Evolutionary conservation across 2,113 vertebrate species (phyloP).

Genomic region (Procavia capensis): DNA sequence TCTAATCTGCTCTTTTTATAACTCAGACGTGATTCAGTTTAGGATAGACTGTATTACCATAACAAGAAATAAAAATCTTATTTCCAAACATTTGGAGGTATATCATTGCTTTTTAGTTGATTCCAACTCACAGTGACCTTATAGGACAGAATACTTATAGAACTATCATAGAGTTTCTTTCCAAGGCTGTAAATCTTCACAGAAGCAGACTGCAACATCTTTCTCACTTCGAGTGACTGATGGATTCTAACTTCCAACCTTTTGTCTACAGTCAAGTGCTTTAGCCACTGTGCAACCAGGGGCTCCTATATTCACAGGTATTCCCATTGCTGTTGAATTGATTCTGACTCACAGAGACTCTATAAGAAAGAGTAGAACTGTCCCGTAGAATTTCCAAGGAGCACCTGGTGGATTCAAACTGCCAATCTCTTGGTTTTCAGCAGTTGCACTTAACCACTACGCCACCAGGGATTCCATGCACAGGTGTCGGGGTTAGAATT

Average conservation of each 20-base stretch:
- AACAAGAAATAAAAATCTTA: background rate
- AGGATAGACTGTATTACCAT: background rate
- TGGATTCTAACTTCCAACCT: background rate
- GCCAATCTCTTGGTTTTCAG: no score
- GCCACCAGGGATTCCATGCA: background rate
- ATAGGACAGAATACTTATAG: background rate
- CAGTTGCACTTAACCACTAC: background rate
- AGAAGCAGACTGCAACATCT: background rate
- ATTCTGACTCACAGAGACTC: no score
- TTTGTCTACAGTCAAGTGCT: background rate
- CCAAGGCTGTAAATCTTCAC: background rate
- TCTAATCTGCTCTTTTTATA: background rate
- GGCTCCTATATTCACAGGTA: background rate
- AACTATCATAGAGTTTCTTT: background rate
- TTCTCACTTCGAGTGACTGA: background rate
- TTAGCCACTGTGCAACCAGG: background rate
- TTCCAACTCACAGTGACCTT: background rate
- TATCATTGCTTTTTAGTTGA: background rate
- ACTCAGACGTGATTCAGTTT: background rate
- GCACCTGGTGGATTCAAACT: no score
- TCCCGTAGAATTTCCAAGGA: no score
- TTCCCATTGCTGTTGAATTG: no score
- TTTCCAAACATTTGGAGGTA: background rate
- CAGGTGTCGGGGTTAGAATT: background rate
- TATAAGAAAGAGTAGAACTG: no score